Conservation (phyloP, 53 echinoderm and acorn worm species). For the Stichopus horrens region DNA sequence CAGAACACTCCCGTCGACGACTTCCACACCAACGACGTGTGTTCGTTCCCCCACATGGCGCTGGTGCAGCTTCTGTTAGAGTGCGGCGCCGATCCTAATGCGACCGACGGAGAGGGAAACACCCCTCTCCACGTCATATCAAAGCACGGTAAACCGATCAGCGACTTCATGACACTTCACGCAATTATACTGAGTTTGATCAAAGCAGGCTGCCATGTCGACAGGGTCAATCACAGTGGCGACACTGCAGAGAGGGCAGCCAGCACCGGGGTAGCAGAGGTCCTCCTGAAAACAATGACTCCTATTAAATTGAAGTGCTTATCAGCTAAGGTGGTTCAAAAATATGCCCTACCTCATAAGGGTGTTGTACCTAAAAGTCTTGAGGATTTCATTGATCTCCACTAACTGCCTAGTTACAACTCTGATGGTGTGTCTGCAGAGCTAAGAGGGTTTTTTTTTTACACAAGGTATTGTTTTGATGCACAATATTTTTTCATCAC, state of each 20-base stretch:
- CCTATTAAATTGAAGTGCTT: conserved; percentile 64
- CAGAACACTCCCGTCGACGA: conserved; percentile 77
- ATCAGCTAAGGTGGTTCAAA: conserved; percentile 62
- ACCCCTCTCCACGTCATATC: conserved; percentile 71
- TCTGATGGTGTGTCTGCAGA: no score
- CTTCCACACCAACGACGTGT: conserved; percentile 78
- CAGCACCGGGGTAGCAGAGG: conserved; percentile 78
- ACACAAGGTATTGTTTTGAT: no score
- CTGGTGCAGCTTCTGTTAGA: conserved; percentile 68
- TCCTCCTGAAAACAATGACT: conserved; percentile 69
- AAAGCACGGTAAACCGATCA: conserved; percentile 79
- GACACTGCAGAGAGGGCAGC: conserved; percentile 62
- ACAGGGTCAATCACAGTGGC: conserved; percentile 59
- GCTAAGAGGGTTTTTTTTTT: no score
- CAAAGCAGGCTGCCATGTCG: conserved; percentile 69
- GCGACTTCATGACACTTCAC: conserved; percentile 80
- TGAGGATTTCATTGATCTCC: conserved; percentile 67
- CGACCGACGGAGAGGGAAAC: conserved; percentile 53
- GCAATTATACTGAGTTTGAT: conserved; percentile 62
- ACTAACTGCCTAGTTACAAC: conserved; percentile 42
- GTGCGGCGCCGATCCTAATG: conserved; percentile 77
- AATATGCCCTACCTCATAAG: conserved; percentile 55
- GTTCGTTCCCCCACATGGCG: conserved; percentile 66
- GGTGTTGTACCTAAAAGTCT: conserved; percentile 66
- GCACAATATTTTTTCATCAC: not conserved